Base-by-base conservation (phyloP, 2,888 invertebrate genomes). In the Seira ritae region DNA sequence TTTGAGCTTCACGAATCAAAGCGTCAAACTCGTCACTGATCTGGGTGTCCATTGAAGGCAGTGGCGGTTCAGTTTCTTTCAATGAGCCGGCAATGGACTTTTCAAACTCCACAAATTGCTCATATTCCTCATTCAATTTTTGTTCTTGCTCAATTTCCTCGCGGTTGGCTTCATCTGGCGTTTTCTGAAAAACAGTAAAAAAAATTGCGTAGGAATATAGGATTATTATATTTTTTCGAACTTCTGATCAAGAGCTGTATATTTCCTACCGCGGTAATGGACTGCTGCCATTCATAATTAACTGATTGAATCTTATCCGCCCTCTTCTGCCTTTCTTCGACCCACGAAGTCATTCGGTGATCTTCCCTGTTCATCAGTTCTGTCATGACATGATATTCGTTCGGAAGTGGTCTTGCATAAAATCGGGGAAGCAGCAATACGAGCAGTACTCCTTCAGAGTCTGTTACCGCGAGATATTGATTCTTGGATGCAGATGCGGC, bases 331-430 rank as follows among this genome's bases (percentile, higher is more conserved):
- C 74, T 62, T 20, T 87, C 85, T 50, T 75, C 69, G 15, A 80
- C 60, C 87, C 87, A 88, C 19, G 73, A 24, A 17, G 50, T 76
- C 84, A 87, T 80, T 68, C 87, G 66, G 17, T 68, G 84, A 42
- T 88, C 87, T 70, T 88, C 88, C 12, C 88, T 82, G 24, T 62
- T 79, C 87, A 87, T 88, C 2, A 88, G 70, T 69, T 88, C 87
- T 8, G 71, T 74, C 80, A 88, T 86, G 0, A 84, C 82, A n/a
- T 73, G 37, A 55, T 85, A 82, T 67, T 88, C 88, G 22, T 75
- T 62, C 12, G 85, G 78, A 23, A 83, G 77, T 2, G 85, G 84
- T 68, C 85, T 80, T 0, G 86, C 85, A 66, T 87, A 87, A 76
- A 85, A 87, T 20, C 86, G 60, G 8, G 88, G 87, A 6, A 88